Conservation (phyloP, 2,797 vertebrate genomes). For the Eutrigla gurnardus region DNA sequence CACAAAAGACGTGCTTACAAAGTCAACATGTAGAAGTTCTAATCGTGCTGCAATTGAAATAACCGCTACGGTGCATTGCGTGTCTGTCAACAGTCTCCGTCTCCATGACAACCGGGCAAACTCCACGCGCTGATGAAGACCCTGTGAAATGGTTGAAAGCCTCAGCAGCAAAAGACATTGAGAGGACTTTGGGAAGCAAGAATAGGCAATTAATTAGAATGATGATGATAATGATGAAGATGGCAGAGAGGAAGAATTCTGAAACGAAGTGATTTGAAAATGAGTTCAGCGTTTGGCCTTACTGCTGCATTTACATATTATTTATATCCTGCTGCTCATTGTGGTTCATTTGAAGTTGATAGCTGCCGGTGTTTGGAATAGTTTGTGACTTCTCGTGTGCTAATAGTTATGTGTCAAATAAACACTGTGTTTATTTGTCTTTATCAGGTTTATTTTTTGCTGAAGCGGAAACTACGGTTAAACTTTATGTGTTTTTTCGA, state of each 20-base stretch:
- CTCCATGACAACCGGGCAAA: not conserved
- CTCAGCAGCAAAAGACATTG: not conserved
- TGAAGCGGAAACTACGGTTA: constrained; percentile 36
- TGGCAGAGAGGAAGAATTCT: constrained; percentile 25
- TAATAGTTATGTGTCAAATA: constrained; percentile 52
- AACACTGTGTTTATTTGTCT: constrained; percentile 45
- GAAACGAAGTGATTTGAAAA: not conserved
- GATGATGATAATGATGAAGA: not conserved
- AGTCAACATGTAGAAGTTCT: not conserved
- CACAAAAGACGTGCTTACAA: not conserved
- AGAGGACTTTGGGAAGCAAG: not conserved
- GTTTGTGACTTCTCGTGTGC: constrained; percentile 62
- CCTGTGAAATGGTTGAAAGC: not conserved
- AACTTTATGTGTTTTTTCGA: constrained; percentile 21
- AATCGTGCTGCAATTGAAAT: not conserved
- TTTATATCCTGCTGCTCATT: constrained; percentile 26
- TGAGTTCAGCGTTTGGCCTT: constrained; percentile 10
- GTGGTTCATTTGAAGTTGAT: constrained; percentile 38
- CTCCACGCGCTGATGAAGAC: not conserved
- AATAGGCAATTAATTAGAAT: not conserved
- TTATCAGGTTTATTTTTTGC: constrained; percentile 29
- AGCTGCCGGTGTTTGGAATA: constrained; percentile 54
- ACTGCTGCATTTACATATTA: constrained; percentile 15
- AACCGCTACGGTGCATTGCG: not conserved
- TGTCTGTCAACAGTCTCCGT: too few species aligned